Base-by-base conservation (phyloP, 2,888 invertebrate species). In the Alviniconcha strummeri region DNA sequence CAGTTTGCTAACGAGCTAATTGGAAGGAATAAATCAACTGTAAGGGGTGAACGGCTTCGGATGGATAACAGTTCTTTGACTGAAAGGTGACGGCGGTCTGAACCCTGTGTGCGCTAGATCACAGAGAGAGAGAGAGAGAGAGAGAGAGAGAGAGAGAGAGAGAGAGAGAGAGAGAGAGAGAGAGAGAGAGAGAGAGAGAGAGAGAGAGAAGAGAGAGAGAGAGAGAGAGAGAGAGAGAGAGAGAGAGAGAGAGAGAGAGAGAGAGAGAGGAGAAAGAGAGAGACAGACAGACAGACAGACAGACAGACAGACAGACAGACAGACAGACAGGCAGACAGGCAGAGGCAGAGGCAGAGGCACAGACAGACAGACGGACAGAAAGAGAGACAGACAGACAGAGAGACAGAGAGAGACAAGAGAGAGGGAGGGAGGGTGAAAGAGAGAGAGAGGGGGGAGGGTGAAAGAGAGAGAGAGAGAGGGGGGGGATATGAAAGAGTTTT, bases 131-230 rank as follows among this genome's bases (percentile, higher is more conserved):
- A 60, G 52, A 81, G 69, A 81, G 69, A 81, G 81, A 81, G 71
- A 69, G 71, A 81, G 81, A 81, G 71, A 81, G 81, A 81, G 71
- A 71, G 81, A 77, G 77, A 77, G 77, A 77, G 77, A 77, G 77
- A 77, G 77, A 77, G 77, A 77, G 77, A 77, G 77, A 77, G 77
- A 77, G 77, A 13, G 77, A 77, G 56, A 77, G 77, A 77, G 56
- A 77, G 77, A 77, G 56, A 77, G 55, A 77, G 77, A 77, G 77
- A 77, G 55, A 77, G 77, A 77, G 54, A 77, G n/a, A 9, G n/a
- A 52, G 60, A 11, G 5, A 0, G 55, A 15, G 55, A 67, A 77
- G 77, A 77, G 77, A 77, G 56, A 77, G 77, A 77, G 15, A 77
- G 0, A 55, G 77, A 77, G 69, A 69, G 2, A 69, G 54, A 79